Percentiles rank a stretch among this genome's conserved stretches.
These are phyloP conservation scores for Ophioninae sp. DNA, from an alignment of 2,888 invertebrate genomes.

Conservation along the genomic window DNA sequence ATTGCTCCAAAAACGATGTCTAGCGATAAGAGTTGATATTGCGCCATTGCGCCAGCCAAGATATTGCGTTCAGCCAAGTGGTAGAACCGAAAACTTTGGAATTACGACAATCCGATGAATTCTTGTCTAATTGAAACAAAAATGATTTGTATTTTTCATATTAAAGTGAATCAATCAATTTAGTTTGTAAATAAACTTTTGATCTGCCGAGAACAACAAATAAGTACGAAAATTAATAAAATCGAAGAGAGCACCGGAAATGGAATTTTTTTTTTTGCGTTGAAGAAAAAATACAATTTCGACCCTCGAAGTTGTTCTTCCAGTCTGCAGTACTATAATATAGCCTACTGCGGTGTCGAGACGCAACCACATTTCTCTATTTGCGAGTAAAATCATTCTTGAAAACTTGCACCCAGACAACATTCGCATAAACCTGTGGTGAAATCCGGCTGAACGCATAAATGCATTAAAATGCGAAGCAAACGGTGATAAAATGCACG, in stretches of 20 bases:
- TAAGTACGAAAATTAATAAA: too few species aligned
- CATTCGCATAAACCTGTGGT: constrained; percentile 32
- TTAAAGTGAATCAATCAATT: too few species aligned
- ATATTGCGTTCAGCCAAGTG: neutral
- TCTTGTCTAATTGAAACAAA: neutral
- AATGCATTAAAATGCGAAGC: constrained; percentile 35
- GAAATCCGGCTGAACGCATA: constrained; percentile 38
- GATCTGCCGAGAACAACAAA: too few species aligned
- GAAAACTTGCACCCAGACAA: constrained; percentile 28
- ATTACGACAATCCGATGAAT: neutral
- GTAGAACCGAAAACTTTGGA: too few species aligned
- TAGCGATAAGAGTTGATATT: too few species aligned
- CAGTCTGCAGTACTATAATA: neutral
- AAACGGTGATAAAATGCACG: constrained; percentile 67
- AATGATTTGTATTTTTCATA: too few species aligned
- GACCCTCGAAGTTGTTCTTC: neutral
- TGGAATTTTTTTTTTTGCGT: too few species aligned
- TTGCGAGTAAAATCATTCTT: constrained; percentile 44
- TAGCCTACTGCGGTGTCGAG: neutral
- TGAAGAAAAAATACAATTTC: neutral
- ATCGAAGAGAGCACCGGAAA: too few species aligned
- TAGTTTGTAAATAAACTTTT: too few species aligned
- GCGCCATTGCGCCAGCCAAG: too few species aligned
- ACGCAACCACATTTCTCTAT: constrained; percentile 30
- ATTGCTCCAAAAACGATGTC: too few species aligned